Evolutionary conservation across 2,113 vertebrate species (phyloP).

Genomic region (Zapus hudsonius): DNA sequence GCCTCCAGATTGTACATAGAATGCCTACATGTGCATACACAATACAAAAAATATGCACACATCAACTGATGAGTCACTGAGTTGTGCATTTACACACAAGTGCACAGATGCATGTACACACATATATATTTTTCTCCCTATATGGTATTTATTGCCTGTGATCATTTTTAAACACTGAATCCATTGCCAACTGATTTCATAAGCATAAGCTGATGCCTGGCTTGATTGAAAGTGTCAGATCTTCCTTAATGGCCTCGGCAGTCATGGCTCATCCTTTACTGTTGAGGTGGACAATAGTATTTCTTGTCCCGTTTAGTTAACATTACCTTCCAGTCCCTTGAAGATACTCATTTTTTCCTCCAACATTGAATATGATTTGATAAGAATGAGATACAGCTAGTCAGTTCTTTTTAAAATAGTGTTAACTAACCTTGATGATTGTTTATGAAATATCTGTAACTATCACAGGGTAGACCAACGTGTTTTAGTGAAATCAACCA

Average conservation of each 20-base stretch:
- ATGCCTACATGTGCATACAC: not conserved
- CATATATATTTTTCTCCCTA: not conserved
- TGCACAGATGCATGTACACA: not conserved
- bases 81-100: not conserved
- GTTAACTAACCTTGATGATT: not conserved
- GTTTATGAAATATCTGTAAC: not conserved
- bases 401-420: too few species aligned
- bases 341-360: not conserved
- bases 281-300: not conserved
- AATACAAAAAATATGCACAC: not conserved
- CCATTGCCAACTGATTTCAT: not conserved
- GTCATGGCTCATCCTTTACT: not conserved
- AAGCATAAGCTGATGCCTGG: not conserved
- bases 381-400: too few species aligned
- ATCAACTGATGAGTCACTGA: not conserved
- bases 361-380: not conserved
- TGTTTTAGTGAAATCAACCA: not conserved
- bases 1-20: not conserved
- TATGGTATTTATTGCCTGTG: rapidly evolving
- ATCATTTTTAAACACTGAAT: not conserved
- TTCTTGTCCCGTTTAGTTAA: not conserved
- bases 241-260: not conserved
- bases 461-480: not conserved
- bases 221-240: not conserved
- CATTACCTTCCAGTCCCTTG: not conserved